Percentiles rank a stretch among this genome's conserved stretches.
Evolutionary conservation across 2,888 invertebrate genomes (phyloP).

Genomic region (Oasisia sp.): DNA sequence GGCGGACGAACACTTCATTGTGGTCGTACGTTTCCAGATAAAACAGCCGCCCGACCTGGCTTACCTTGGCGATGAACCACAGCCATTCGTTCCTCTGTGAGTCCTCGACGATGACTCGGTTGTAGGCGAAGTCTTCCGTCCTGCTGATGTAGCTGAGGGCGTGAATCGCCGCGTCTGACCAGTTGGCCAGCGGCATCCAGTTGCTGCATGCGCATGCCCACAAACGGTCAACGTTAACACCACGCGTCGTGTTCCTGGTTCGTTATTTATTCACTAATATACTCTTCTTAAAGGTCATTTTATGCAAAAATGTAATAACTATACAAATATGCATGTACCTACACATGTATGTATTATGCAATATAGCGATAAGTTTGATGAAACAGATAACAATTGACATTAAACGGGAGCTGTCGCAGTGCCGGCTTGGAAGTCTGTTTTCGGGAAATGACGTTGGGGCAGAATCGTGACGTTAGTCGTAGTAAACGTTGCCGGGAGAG

Average conservation of each 20-base stretch:
- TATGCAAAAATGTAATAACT: not conserved
- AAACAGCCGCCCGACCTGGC: not conserved
- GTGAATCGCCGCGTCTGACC: slow-evolving; percentile 36
- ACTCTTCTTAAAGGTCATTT: too few species aligned
- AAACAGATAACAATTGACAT: too few species aligned
- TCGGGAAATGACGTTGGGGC: too few species aligned
- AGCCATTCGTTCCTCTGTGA: slow-evolving; percentile 39
- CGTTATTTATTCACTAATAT: not conserved
- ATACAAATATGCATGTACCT: not conserved
- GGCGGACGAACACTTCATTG: too few species aligned
- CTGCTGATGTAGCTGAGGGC: slow-evolving; percentile 35
- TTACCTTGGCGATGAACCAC: slow-evolving; percentile 42
- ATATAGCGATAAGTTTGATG: too few species aligned
- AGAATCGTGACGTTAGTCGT: too few species aligned
- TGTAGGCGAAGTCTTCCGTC: slow-evolving; percentile 40
- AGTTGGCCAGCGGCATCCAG: slow-evolving; percentile 34
- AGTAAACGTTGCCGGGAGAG: too few species aligned
- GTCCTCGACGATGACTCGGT: slow-evolving; percentile 40
- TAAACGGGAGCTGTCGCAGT: too few species aligned
- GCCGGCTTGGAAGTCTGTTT: too few species aligned
- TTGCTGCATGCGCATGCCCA: slow-evolving; percentile 30
- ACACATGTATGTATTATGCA: not conserved
- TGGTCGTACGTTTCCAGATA: not conserved
- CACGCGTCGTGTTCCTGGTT: too few species aligned
- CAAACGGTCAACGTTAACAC: not conserved